Conservation (phyloP, 2,888 invertebrate genomes). For the Platycheirus albimanus region DNA sequence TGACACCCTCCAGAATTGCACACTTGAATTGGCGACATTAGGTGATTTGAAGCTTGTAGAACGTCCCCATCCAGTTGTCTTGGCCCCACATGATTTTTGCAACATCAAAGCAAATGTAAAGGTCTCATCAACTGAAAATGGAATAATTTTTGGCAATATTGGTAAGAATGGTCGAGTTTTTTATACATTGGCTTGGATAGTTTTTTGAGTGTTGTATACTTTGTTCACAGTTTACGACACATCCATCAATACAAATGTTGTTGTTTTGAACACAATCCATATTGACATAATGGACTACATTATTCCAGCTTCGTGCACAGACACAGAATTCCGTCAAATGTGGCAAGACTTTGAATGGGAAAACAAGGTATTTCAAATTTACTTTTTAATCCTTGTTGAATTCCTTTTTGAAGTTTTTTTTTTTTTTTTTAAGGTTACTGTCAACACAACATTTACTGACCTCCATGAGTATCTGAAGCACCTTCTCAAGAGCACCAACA, state of each 20-base stretch:
- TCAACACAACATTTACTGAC: conserved; percentile 96
- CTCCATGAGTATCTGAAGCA: conserved; percentile 96
- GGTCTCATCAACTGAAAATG: conserved; percentile 99
- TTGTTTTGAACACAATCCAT: conserved; percentile 99
- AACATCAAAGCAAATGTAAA: conserved; percentile 99
- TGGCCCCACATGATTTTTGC: conserved; percentile 98
- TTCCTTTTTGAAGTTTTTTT: not conserved
- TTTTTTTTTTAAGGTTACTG: conserved; percentile 84
- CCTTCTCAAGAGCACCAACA: conserved; percentile 96
- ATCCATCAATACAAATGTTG: conserved; percentile 90
- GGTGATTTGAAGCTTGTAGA: conserved; percentile 99
- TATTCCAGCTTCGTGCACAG: conserved; percentile 96
- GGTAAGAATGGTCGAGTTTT: conserved; percentile 83
- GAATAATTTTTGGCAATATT: conserved; percentile 99
- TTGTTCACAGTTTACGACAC: conserved; percentile 93
- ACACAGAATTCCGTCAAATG: conserved; percentile 99
- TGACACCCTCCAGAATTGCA: conserved; percentile 99
- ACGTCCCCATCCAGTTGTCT: conserved; percentile 96
- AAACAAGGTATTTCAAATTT: conserved; percentile 89
- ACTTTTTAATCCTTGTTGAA: not conserved
- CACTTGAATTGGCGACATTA: conserved; percentile 97
- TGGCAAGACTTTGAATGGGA: conserved; percentile 99
- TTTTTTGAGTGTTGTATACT: no score
- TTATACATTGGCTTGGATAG: no score
- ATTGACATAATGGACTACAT: conserved; percentile 99